A percentile compares a stretch with the other conserved stretches of the same genome.
Conservation (phyloP, 2,888 invertebrate genomes). For the Drosophila setosimentum region DNA sequence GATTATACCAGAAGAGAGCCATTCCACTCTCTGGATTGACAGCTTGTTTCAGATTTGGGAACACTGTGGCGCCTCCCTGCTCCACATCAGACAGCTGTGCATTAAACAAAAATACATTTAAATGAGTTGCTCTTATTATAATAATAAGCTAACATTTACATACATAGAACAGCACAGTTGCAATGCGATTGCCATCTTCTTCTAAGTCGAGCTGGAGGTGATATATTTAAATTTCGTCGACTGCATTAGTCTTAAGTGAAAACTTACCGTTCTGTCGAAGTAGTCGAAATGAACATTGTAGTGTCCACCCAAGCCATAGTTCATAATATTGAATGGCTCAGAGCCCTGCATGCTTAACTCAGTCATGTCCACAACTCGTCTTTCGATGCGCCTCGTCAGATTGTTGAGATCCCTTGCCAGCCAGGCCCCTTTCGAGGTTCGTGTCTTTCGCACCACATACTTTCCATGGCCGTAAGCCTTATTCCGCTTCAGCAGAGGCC, state of each 20-base stretch:
- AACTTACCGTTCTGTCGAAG: constrained; percentile 54
- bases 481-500: constrained; percentile 62
- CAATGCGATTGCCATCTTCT: constrained; percentile 91
- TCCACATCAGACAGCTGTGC: constrained; percentile 96
- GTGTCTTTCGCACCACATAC: constrained; percentile 11
- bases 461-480: constrained; percentile 35
- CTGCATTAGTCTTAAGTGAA: background rate
- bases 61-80: constrained; percentile 98
- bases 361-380: constrained; percentile 77
- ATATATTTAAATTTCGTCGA: background rate
- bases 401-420: constrained; percentile 48
- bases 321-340: constrained; percentile 77
- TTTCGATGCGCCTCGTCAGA: constrained; percentile 55
- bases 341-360: constrained; percentile 64
- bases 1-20: constrained; percentile 83
- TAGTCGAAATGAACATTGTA: constrained; percentile 77
- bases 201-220: background rate
- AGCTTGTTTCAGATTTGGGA: constrained; percentile 93
- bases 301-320: constrained; percentile 82
- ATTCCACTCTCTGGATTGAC: constrained; percentile 93
- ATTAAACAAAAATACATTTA: no score
- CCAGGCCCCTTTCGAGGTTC: constrained; percentile 79
- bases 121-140: background rate
- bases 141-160: background rate
- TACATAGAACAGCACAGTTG: constrained; percentile 97